Conservation (phyloP, 64 coral and sea anemone genomes). For the Dendronephthya gigantea region DNA sequence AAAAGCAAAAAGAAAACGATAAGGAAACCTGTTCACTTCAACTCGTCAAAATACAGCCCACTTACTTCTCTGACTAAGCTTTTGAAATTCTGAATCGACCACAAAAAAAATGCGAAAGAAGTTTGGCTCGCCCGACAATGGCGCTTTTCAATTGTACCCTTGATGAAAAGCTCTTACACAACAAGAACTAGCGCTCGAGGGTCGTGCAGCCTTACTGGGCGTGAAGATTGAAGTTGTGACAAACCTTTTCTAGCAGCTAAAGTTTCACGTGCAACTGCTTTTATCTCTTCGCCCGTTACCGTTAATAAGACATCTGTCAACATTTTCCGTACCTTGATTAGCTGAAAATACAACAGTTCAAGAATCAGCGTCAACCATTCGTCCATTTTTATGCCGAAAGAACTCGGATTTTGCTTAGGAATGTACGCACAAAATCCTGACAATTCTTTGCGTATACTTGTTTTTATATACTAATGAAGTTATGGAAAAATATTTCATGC, state of each 20-base stretch:
- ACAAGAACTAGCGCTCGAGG: not conserved
- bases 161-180: too few relatives aligned
- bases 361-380: not conserved
- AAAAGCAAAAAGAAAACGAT: not conserved
- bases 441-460: too few relatives aligned
- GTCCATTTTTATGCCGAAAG: too few relatives aligned
- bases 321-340: slow-evolving; percentile 76
- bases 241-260: not conserved
- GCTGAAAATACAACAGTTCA: slow-evolving; percentile 34
- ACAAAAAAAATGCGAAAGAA: too few relatives aligned
- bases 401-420: too few relatives aligned
- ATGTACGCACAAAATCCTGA: too few relatives aligned
- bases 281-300: slow-evolving; percentile 90
- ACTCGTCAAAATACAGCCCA: not conserved
- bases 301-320: slow-evolving; percentile 82
- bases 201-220: not conserved
- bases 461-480: too few relatives aligned
- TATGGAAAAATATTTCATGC: too few relatives aligned
- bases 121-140: too few relatives aligned
- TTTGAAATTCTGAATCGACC: too few relatives aligned
- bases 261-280: slow-evolving; percentile 71
- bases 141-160: too few relatives aligned
- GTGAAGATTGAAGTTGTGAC: not conserved
- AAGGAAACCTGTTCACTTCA: not conserved
- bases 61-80: not conserved